These are phyloP conservation scores for Buceros bicornis DNA, from an alignment of 2,797 vertebrate species.

Conservation along the genomic window DNA sequence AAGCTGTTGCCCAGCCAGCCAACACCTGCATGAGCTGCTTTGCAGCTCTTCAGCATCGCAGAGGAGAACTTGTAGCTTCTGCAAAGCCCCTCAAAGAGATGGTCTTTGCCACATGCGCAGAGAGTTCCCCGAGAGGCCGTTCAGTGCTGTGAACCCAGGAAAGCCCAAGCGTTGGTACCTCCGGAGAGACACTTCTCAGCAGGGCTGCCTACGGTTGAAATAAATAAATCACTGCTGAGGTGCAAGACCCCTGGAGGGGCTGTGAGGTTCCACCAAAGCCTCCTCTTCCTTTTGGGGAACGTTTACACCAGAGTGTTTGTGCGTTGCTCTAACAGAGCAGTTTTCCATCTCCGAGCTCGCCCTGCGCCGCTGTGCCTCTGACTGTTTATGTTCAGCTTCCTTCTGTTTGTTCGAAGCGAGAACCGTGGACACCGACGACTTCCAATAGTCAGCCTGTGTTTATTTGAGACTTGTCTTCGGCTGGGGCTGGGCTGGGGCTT, in stretches of 20 bases:
- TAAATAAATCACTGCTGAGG: neutral
- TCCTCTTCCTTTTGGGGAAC: neutral
- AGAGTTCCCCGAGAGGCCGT: neutral
- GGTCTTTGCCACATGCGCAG: neutral
- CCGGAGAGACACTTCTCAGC: neutral
- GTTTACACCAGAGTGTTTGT: rapidly evolving
- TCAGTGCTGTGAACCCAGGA: neutral
- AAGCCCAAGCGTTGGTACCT: neutral
- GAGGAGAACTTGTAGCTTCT: neutral
- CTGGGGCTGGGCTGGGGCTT: neutral
- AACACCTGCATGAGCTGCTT: neutral
- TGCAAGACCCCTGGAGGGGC: neutral
- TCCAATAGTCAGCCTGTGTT: slow-evolving; percentile 41
- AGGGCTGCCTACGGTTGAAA: neutral
- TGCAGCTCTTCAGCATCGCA: neutral
- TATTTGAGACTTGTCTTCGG: slow-evolving; percentile 28
- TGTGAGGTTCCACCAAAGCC: neutral
- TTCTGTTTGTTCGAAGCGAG: slow-evolving; percentile 44
- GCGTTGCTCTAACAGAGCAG: rapidly evolving
- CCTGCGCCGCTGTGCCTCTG: neutral
- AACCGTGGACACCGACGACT: neutral
- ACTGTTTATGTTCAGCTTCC: slow-evolving; percentile 38
- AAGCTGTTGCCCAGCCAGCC: neutral
- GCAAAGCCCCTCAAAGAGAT: neutral
- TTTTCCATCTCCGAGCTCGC: neutral